Evolutionary conservation across 2,797 vertebrate species (phyloP).

Genomic region (Anomalospiza imberbis): DNA sequence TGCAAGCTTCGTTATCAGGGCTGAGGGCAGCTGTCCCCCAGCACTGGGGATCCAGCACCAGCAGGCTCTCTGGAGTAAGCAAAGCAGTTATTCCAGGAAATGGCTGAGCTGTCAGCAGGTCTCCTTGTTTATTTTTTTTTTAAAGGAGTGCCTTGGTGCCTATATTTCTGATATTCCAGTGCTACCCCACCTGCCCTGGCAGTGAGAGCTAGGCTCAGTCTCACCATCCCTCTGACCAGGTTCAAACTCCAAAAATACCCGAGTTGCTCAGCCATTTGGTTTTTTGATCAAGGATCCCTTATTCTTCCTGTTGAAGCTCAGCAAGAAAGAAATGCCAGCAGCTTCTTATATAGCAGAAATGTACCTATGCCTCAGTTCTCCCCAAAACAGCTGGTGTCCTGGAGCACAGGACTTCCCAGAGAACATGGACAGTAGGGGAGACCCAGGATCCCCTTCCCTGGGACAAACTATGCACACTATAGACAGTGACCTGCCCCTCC

Average conservation of each 20-base stretch:
- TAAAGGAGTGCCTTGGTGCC: neutral
- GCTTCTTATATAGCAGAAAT: neutral
- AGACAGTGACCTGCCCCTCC: neutral
- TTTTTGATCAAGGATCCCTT: neutral
- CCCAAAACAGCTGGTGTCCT: neutral
- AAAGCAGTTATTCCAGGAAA: neutral
- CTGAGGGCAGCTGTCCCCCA: neutral
- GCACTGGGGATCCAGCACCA: neutral
- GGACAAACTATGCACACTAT: neutral
- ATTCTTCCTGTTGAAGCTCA: neutral
- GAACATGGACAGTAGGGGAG: rapidly evolving
- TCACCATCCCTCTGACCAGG: neutral
- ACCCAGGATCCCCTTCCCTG: neutral
- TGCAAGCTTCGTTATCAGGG: neutral
- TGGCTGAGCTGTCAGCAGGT: neutral
- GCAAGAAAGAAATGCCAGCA: neutral
- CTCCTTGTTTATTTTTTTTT: neutral
- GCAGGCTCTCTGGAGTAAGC: neutral
- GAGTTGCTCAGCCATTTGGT: neutral
- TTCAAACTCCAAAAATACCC: neutral
- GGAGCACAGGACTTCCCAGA: neutral
- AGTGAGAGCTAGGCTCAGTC: neutral
- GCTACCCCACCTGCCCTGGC: neutral
- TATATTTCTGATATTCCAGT: neutral
- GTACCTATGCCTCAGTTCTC: neutral